Conservation (phyloP, 2,797 vertebrate genomes). For the Sphenopsis melanotis region DNA sequence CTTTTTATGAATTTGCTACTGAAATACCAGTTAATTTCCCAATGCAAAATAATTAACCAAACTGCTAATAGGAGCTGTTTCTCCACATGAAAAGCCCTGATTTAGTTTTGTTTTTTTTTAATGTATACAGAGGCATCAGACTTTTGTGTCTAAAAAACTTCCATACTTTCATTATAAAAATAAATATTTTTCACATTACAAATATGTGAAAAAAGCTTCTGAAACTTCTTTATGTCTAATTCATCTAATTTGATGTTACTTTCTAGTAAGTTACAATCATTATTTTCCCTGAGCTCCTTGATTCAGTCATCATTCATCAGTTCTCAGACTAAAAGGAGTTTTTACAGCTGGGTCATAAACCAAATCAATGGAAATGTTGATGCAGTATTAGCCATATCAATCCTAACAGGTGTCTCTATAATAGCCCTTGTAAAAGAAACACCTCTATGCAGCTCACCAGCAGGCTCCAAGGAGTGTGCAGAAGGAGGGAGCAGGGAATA, state of each 20-base stretch:
- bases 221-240: conserved; percentile 58
- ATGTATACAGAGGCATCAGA: not conserved
- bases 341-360: conserved; percentile 81
- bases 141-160: not conserved
- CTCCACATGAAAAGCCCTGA: not conserved
- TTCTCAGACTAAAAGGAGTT: conserved; percentile 72
- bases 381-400: conserved; percentile 69
- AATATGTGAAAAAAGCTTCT: conserved; percentile 50
- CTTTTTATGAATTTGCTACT: not conserved
- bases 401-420: conserved; percentile 75
- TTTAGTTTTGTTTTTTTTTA: not conserved
- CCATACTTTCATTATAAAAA: not conserved
- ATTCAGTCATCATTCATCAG: conserved; percentile 69
- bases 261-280: conserved; percentile 26
- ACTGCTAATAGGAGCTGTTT: not conserved
- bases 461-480: not conserved
- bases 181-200: conserved; percentile 16
- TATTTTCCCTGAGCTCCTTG: conserved; percentile 48
- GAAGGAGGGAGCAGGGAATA: conserved; percentile 29
- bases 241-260: conserved; percentile 46
- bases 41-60: not conserved
- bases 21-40: not conserved
- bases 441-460: conserved; percentile 42
- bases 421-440: conserved; percentile 71
- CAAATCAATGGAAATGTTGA: conserved; percentile 79